Base-by-base conservation (phyloP, 2,113 vertebrate genomes). In the Thymallus thymallus region DNA sequence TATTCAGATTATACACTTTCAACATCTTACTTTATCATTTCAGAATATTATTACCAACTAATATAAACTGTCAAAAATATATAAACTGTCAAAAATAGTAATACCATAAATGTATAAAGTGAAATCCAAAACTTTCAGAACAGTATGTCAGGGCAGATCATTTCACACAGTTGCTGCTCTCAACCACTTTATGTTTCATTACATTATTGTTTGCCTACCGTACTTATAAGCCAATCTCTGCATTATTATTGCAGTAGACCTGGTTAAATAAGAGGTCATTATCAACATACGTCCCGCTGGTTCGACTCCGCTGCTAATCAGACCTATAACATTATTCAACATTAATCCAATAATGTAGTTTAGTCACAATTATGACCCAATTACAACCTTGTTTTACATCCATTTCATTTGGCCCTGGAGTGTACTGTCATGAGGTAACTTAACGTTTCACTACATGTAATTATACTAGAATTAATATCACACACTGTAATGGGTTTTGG, bases 401-500 rank as follows among this genome's bases (percentile, higher is more conserved):
- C 76, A 73, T 86, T 86, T 82, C 76, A 89, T 85, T 90, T 88
- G 83, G 81, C 85, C 75, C 80, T 83, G 84, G 76, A 79, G 71
- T 68, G 46, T 51, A 69, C 77, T 80, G 35, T 41, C 35, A 9
- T 41, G 35, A 10, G 35, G 35, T 41, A 41, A 10, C 35, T 41
- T 41, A 81, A 82, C 76, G 78, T 86, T 87, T 83, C 71, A 89
- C 80, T 86, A 88, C 73, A 82, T 86, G 85, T 90, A 90, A 91
- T 91, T 91, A 91, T 83, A 86, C 73, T 76, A 81, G 82, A 89
- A 90, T 89, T 91, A 88, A 91, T 92, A 86, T 87, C 85, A 88
- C 79, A 81, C 76, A 74, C 80, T 82, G 84, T 91, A 91, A 91
- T 90, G 89, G 82, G 82, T 80, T 91, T 91, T 85, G 72, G 80